phyloP scores from a whole-genome alignment of 2,888 invertebrate species.

The Eristalis arbustorum region DNA sequence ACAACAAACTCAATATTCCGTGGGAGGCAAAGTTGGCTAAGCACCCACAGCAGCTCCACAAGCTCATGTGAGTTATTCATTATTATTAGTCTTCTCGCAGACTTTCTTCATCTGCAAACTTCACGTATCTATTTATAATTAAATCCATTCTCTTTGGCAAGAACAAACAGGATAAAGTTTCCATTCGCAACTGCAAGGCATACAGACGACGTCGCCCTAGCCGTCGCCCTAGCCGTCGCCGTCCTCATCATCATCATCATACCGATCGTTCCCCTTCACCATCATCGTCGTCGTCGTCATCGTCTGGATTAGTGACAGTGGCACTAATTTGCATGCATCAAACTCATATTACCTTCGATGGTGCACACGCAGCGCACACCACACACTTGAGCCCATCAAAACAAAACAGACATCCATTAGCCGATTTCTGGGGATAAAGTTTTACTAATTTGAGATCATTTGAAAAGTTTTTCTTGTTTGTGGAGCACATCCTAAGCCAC shows the following conservation, averaged over 20 bases:
- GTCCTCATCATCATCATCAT: background rate
- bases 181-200: conserved; percentile 4
- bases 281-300: background rate
- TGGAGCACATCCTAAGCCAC: conserved; percentile 21
- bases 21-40: background rate
- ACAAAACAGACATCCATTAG: background rate
- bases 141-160: conserved; percentile 12
- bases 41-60: background rate
- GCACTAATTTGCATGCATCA: conserved; percentile 65
- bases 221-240: too few species aligned
- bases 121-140: conserved; percentile 45
- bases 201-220: conserved; percentile 1
- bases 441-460: conserved; percentile 66
- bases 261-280: background rate
- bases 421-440: conserved; percentile 39
- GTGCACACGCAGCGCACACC: background rate
- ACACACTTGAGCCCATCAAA: background rate
- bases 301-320: conserved; percentile 52
- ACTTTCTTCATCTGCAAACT: conserved; percentile 9
- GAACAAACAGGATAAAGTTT: conserved; percentile 46
- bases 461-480: conserved; percentile 68
- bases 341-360: conserved; percentile 40
- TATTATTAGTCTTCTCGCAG: background rate
- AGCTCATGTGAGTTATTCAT: background rate
- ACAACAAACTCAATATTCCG: too few species aligned